Percentiles rank a stretch among this genome's conserved stretches.
These are phyloP conservation scores for Globicephala melas DNA, from an alignment of 2,113 vertebrate genomes.

Conservation along the genomic window DNA sequence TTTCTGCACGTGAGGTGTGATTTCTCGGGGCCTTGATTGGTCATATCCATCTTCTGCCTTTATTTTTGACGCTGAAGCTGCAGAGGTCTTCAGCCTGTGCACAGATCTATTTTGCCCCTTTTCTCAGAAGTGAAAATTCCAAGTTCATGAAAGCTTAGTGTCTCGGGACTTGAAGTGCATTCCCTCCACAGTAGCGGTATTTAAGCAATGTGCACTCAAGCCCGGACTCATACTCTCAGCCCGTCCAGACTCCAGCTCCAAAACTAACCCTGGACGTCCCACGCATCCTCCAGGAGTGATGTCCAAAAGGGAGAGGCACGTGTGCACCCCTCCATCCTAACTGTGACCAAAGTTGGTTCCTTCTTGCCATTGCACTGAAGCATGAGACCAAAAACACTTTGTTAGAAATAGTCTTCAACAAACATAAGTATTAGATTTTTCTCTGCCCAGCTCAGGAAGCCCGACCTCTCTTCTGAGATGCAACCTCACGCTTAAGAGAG, in stretches of 20 bases:
- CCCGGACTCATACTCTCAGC: neutral
- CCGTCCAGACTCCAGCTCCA: neutral
- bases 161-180: fast-evolving
- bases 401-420: neutral
- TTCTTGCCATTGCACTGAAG: neutral
- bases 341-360: neutral
- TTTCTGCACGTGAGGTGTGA: fast-evolving
- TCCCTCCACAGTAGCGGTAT: neutral
- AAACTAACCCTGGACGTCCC: neutral
- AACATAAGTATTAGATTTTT: neutral
- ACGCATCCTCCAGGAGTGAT: neutral
- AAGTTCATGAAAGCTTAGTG: neutral
- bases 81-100: fast-evolving
- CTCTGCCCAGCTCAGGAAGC: neutral
- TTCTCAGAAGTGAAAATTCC: neutral
- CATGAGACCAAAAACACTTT: neutral
- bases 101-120: neutral
- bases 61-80: neutral
- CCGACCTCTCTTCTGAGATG: neutral
- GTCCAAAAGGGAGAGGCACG: too few species aligned
- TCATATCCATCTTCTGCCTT: neutral
- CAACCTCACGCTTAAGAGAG: neutral
- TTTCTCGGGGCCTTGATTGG: neutral
- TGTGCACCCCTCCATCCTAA: too few species aligned
- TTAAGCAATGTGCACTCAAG: neutral